phyloP scores from a whole-genome alignment of 2,797 vertebrate genomes.

The Spinus pinus region DNA sequence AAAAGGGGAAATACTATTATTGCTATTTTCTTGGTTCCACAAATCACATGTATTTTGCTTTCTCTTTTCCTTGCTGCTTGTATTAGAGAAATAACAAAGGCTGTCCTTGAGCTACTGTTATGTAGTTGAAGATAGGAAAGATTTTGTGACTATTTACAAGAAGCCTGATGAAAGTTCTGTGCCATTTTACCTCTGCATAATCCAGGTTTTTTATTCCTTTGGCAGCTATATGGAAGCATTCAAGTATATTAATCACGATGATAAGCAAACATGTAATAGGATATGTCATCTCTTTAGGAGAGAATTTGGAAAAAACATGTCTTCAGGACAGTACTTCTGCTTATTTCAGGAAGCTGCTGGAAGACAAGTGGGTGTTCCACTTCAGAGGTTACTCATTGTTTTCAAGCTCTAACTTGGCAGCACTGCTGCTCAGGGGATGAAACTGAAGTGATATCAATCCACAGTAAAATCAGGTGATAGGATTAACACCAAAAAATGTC shows the following conservation, averaged over 20 bases:
- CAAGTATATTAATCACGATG: neutral
- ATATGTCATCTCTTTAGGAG: neutral
- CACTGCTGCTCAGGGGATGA: neutral
- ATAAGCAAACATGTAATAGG: neutral
- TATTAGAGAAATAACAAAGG: neutral
- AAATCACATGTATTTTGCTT: neutral
- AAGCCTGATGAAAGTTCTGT: neutral
- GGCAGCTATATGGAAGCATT: neutral
- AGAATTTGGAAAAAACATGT: neutral
- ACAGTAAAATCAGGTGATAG: neutral
- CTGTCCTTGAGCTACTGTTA: neutral
- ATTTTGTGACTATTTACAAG: neutral
- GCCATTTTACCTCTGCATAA: neutral
- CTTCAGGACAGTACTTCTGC: neutral
- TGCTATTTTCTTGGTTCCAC: neutral
- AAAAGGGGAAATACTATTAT: neutral
- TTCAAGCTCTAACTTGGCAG: neutral
- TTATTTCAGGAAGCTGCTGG: neutral
- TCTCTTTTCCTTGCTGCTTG: neutral
- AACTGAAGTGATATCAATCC: neutral
- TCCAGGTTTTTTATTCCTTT: neutral
- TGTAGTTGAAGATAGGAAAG: neutral
- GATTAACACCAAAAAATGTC: neutral
- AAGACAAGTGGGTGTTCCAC: neutral
- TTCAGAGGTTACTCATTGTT: neutral